Conservation (phyloP, 2,113 vertebrate genomes). For the Reinhardtius hippoglossoides region DNA sequence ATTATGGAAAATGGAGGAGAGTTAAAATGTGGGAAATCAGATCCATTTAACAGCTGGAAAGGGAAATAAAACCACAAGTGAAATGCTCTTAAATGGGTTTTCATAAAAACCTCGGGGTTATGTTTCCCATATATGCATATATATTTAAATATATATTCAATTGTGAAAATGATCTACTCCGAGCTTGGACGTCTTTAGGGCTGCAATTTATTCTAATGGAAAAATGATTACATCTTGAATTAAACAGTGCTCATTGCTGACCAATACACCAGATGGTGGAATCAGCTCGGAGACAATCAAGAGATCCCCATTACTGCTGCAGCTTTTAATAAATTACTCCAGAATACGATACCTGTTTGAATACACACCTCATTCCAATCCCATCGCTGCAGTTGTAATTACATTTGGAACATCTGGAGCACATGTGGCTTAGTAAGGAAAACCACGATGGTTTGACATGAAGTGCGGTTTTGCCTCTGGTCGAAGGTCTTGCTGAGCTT, state of each 20-base stretch:
- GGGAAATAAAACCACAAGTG: conserved; percentile 11
- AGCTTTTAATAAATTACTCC: conserved; percentile 50
- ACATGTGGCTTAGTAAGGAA: not conserved
- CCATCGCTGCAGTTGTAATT: conserved; percentile 14
- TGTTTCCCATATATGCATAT: not conserved
- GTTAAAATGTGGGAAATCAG: conserved; percentile 20
- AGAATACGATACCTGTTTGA: conserved; percentile 9
- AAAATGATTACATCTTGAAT: conserved; percentile 66
- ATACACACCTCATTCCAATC: conserved; percentile 28
- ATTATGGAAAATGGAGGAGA: conserved; percentile 18
- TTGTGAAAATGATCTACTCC: conserved; percentile 47
- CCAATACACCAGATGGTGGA: conserved; percentile 37
- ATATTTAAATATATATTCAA: not conserved
- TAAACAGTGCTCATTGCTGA: conserved; percentile 59
- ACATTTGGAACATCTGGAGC: not conserved
- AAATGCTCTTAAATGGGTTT: conserved; percentile 63
- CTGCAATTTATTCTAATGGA: conserved; percentile 71
- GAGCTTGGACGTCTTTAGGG: conserved; percentile 41
- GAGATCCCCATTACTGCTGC: conserved; percentile 30
- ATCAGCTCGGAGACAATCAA: conserved; percentile 57
- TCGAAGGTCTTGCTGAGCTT: not conserved
- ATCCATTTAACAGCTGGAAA: conserved; percentile 27
- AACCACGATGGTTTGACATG: conserved; percentile 6
- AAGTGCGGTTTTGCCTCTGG: not conserved
- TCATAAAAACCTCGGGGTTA: conserved; percentile 42